Evolutionary conservation across 30 jellyfish, hydroid and myxozoan species (phyloP).

Genomic region (Chironex yamaguchii): DNA sequence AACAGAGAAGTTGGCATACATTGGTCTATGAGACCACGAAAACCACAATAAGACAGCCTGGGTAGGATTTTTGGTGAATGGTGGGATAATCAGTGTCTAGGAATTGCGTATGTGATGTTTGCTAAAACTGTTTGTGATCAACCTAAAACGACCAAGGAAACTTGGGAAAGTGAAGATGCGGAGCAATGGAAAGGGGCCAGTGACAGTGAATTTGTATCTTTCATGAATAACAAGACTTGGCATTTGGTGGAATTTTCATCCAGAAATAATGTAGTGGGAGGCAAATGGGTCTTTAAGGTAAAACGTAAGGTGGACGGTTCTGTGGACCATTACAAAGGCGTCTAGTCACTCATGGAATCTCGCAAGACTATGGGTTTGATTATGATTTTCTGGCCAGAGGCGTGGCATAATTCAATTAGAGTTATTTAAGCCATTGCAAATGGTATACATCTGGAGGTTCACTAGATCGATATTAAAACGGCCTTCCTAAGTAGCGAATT

Average conservation of each 20-base stretch:
- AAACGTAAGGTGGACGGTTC: slow-evolving; percentile 49
- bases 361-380: too few relatives aligned
- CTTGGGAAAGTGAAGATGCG: slow-evolving; percentile 11
- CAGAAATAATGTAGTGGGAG: slow-evolving; percentile 8
- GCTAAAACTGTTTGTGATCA: slow-evolving; percentile 6
- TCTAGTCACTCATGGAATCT: too few relatives aligned
- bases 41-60: too few relatives aligned
- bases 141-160: slow-evolving; percentile 26
- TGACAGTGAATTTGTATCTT: slow-evolving; percentile 15
- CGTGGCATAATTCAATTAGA: slow-evolving; percentile 49
- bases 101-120: too few relatives aligned
- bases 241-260: slow-evolving; percentile 25
- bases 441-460: slow-evolving; percentile 31
- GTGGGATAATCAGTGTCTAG: too few relatives aligned
- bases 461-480: slow-evolving; percentile 68
- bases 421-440: slow-evolving; percentile 43
- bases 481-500: slow-evolving; percentile 61
- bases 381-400: slow-evolving; percentile 60
- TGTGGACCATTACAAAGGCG: too few relatives aligned
- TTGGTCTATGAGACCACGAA: too few relatives aligned
- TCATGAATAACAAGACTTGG: slow-evolving; percentile 43
- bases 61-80: too few relatives aligned
- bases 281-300: slow-evolving; percentile 34
- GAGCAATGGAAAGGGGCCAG: slow-evolving; percentile 41
- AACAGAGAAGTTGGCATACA: too few relatives aligned